These are phyloP conservation scores for Helicolenus hilgendorfi DNA, from an alignment of 2,797 vertebrate species.

Conservation along the genomic window DNA sequence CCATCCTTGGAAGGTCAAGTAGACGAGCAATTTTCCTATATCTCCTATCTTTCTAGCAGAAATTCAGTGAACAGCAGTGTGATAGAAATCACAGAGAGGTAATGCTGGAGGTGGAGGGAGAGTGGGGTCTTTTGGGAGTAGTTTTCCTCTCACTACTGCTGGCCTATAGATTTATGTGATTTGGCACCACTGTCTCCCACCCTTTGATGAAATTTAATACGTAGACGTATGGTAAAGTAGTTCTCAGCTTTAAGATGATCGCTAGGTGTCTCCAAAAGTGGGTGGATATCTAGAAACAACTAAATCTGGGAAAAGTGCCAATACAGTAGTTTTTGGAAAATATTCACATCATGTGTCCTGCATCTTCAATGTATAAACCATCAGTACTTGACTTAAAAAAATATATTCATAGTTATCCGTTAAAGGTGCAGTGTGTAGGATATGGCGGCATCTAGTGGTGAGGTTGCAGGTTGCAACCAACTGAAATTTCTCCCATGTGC, in stretches of 20 bases:
- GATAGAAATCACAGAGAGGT: conserved; percentile 72
- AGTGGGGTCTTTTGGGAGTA: conserved; percentile 55
- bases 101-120: conserved; percentile 31
- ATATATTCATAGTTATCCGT: background rate
- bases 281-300: conserved; percentile 14
- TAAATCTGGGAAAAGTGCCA: background rate
- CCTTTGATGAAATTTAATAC: conserved; percentile 63
- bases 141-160: conserved; percentile 44
- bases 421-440: background rate
- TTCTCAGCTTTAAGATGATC: conserved; percentile 21
- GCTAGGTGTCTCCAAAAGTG: conserved; percentile 3
- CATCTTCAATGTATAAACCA: background rate
- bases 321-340: background rate
- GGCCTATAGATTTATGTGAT: conserved; percentile 61
- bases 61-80: conserved; percentile 53
- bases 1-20: conserved; percentile 78
- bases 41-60: conserved; percentile 65
- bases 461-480: too few species aligned
- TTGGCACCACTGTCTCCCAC: conserved; percentile 18
- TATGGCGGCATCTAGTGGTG: too few species aligned
- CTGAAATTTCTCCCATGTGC: too few species aligned
- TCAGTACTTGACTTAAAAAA: background rate
- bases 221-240: conserved; percentile 28
- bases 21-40: conserved; percentile 68
- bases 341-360: background rate